Evolutionary conservation across 2,888 invertebrate species (phyloP), one percentile per base, ranked within the genome.

Genomic region (Mactromeris polynyma): DNA sequence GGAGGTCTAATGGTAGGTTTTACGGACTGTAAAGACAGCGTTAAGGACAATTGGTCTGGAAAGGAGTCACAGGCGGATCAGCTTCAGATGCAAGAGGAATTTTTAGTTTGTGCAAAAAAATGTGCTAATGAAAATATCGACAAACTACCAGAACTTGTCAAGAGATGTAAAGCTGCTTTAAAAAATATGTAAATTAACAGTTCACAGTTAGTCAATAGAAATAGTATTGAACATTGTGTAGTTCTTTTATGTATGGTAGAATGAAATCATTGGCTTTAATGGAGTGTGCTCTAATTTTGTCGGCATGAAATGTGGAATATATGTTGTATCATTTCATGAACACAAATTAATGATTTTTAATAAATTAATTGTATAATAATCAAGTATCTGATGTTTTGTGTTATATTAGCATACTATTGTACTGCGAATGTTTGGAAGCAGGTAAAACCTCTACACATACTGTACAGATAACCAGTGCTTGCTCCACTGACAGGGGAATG

Each of bases 61-160:
- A n/a, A n/a, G n/a, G n/a, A n/a, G n/a, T n/a, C n/a, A n/a, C n/a
- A n/a, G n/a, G n/a, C n/a, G n/a, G n/a, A n/a, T n/a, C n/a, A n/a
- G n/a, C n/a, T n/a, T n/a, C n/a, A n/a, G n/a, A n/a, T n/a, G n/a
- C n/a, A n/a, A n/a, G 97, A 97, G 91, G 98, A 98, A 81, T 98
- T 99, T 96, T 99, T 99, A 96, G 97, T 97, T 0, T 99, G 99
- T 97, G 98, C 99, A 0, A 97, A 98, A 0, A 98, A 98, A 95
- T 99, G 99, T 96, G 98, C 98, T 0, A 98, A 99, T 95, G 98
- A 98, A 91, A 98, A 99, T 95, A 97, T 98, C 84, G 97, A 98
- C 0, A 97, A 98, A 54, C 97, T 99, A 87, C 98, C 99, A 17
- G 97, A 97, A 0, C 97, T 99, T 96, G 89, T 95, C 42, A 96